phyloP scores from a whole-genome alignment of 2,888 invertebrate species.

The Cenopis cana region DNA sequence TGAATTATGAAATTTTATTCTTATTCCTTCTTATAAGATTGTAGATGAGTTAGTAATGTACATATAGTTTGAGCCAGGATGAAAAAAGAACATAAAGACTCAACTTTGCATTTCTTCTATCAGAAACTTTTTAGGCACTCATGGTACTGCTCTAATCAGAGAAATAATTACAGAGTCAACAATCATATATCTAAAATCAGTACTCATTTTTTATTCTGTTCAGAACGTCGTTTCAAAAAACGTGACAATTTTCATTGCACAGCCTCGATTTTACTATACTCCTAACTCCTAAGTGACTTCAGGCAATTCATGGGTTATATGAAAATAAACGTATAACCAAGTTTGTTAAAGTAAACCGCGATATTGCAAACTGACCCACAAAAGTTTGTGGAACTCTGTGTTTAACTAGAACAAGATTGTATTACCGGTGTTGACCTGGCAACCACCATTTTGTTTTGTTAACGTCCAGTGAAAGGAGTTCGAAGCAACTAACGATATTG shows the following conservation, averaged over 20 bases:
- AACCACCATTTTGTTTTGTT: constrained; percentile 11
- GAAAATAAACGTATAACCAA: neutral
- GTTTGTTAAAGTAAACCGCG: neutral
- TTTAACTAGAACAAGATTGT: constrained; percentile 6
- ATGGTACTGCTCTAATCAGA: too few species aligned
- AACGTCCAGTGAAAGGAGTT: constrained; percentile 23
- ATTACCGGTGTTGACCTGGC: neutral
- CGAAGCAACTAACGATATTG: neutral
- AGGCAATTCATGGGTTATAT: neutral
- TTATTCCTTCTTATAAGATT: too few species aligned
- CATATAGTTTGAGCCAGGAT: too few species aligned
- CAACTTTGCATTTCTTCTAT: too few species aligned
- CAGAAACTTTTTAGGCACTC: too few species aligned
- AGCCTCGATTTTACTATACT: neutral
- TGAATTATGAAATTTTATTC: too few species aligned
- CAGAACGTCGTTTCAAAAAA: neutral
- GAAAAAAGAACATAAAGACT: too few species aligned
- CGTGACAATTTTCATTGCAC: too few species aligned
- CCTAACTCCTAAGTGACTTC: neutral
- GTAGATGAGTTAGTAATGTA: too few species aligned
- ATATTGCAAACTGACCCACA: constrained; percentile 7
- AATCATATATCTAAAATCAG: too few species aligned
- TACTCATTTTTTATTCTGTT: neutral
- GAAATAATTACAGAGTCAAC: too few species aligned
- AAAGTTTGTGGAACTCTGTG: constrained; percentile 24